Evolutionary conservation across 2,797 vertebrate species (phyloP), one percentile per base, ranked within the genome.

Genomic region (Danio tinwini): DNA sequence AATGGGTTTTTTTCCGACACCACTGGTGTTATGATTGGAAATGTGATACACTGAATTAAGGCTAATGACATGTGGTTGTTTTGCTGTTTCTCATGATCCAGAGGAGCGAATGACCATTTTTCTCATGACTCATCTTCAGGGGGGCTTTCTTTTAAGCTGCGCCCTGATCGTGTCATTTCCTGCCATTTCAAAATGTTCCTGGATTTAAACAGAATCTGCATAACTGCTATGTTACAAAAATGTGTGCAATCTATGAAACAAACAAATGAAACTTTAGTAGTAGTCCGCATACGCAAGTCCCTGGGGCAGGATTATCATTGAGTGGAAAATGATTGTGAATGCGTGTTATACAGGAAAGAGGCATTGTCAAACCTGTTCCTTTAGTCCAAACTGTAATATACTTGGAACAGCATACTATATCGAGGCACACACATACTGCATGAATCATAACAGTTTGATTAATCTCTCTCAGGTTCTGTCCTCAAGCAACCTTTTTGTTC

Each of bases 111-210:
- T 72, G 5, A 56, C 9, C 9, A 39, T 59, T 71, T 74, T 82
- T 78, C 77, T 72, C 49, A 79, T 67, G 80, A 75, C 65, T 79
- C 76, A 79, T 84, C 64, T 74, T 82, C 40, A 37, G 29, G 64
- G 55, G 53, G 59, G 45, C 40, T 73, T 76, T 71, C 14, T 62
- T 37, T 63, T 44, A 70, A 69, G 39, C 52, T 52, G 13, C n/a
- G 0, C 29, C 53, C 37, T 49, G 17, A 76, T 84, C 62, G 67
- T 82, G 63, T 77, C 4, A 85, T 82, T 82, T 85, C 83, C 81
- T 82, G 55, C 74, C 29, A 69, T 49, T 39, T 58, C 16, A 62
- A 50, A 39, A 16, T 73, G 42, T 59, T 59, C 29, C 40, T 37
- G 50, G 16, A 63, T 65, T 81, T 59, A 79, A 71, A 71, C n/a